Base-by-base conservation (phyloP, 2,113 vertebrate species). In the Hepsetus odoe region DNA sequence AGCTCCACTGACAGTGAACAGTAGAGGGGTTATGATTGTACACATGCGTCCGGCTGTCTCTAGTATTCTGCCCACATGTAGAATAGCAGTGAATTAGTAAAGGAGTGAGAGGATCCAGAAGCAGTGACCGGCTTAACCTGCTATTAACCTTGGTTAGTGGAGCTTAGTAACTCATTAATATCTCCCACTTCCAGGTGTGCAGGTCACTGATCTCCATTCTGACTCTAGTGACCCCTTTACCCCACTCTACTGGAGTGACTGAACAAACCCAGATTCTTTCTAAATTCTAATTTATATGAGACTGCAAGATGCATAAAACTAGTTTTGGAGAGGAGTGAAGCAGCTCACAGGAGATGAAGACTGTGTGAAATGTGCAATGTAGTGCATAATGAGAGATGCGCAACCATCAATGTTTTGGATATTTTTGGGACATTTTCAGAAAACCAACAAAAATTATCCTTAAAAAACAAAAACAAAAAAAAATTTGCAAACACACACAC, bases 121-220 rank as follows among this genome's bases (percentile, higher is more conserved):
- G 35, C 55, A 64, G 16, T 44, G 76, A 79, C 59, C 58, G 68
- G 32, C 62, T 82, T 80, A 80, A 82, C 76, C 84, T 69, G 76
- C 58, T 77, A 74, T 79, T 76, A 82, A 75, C 79, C 65, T 59
- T 72, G 64, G 69, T 79, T 55, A 76, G 91, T 86, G 86, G 87
- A 85, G 83, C 87, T 92, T 90, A 94, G 91, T 92, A 79, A 83
- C 92, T 93, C 92, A 93, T 94, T 93, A 89, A 88, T 84, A 85
- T 86, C 93, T 91, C 92, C 82, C 92, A 79, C 78, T 94, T 92
- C 90, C 92, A 93, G 93, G 92, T 92, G 93, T 88, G 1, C 44
- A 83, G 91, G 91, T 93, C 92, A 69, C 32, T 72, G 38, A 12
- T 24, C 42, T 59, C 28, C 1, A 30, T 20, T 33, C 20, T 7